A percentile compares a stretch with the other conserved stretches of the same genome.
These are phyloP conservation scores for Myotis planiceps DNA, from an alignment of 2,797 vertebrate genomes.

Conservation along the genomic window DNA sequence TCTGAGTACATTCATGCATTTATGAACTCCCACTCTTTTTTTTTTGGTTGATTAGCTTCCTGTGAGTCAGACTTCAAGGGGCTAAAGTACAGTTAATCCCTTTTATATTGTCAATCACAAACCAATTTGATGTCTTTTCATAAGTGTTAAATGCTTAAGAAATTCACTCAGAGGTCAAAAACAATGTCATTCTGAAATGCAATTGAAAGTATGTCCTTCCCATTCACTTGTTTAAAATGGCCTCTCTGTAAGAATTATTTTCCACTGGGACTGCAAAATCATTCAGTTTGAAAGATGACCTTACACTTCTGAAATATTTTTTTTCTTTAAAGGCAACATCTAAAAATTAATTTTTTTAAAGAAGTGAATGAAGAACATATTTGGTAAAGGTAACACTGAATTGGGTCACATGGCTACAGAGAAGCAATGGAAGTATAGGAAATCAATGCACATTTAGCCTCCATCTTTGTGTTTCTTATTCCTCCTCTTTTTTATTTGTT, in stretches of 20 bases:
- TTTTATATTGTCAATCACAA: slow-evolving; percentile 48
- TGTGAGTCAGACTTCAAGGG: not conserved
- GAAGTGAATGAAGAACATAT: not conserved
- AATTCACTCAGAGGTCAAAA: slow-evolving; percentile 61
- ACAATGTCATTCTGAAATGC: slow-evolving; percentile 11
- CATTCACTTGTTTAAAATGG: not conserved
- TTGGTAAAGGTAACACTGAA: not conserved
- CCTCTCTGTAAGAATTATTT: not conserved
- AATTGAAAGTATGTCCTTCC: not conserved
- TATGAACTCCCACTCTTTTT: not conserved
- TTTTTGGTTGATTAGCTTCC: slow-evolving; percentile 13
- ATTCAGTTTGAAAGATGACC: slow-evolving; percentile 8
- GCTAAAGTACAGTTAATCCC: slow-evolving; percentile 26
- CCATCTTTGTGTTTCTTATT: not conserved
- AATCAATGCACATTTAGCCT: not conserved
- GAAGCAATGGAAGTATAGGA: too few species aligned
- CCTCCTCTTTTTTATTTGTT: not conserved
- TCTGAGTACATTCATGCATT: not conserved
- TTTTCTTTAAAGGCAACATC: not conserved
- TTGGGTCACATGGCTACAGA: not conserved
- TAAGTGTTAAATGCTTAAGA: slow-evolving; percentile 44
- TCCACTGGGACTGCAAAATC: not conserved
- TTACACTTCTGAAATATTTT: slow-evolving; percentile 6
- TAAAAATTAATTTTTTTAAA: not conserved
- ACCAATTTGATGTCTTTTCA: not conserved